Conservation (phyloP, 2,797 vertebrate species). For the Menidia menidia region DNA sequence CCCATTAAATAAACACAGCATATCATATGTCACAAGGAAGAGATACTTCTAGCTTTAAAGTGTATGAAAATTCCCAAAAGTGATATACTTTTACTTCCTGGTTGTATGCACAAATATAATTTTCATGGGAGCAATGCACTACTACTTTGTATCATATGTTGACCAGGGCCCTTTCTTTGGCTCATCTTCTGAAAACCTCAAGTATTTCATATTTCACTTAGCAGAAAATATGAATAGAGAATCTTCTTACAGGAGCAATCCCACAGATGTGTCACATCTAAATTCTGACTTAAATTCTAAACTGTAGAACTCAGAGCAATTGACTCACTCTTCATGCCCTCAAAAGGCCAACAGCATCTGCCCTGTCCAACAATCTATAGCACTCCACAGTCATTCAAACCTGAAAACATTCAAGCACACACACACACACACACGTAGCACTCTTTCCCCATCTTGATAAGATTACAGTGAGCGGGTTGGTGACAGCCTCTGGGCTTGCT, state of each 20-base stretch:
- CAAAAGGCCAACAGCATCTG: slow-evolving; percentile 15
- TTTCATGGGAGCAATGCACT: not conserved
- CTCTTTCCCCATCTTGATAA: slow-evolving; percentile 79
- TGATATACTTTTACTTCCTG: slow-evolving; percentile 24
- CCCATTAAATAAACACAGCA: slow-evolving; percentile 68
- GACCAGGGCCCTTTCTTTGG: not conserved
- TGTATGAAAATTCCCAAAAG: slow-evolving; percentile 44
- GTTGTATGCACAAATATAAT: slow-evolving; percentile 13
- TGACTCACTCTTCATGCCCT: slow-evolving; percentile 18
- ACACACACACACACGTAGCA: slow-evolving; percentile 33
- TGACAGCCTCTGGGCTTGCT: slow-evolving; percentile 83
- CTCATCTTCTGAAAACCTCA: slow-evolving; percentile 20
- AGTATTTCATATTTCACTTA: slow-evolving; percentile 12
- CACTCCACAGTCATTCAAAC: slow-evolving; percentile 34
- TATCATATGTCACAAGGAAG: slow-evolving; percentile 46
- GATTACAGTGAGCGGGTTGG: slow-evolving; percentile 82
- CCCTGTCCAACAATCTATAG: slow-evolving; percentile 1
- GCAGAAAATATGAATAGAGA: slow-evolving; percentile 13
- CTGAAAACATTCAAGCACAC: slow-evolving; percentile 8
- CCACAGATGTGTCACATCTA: slow-evolving; percentile 10
- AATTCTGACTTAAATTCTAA: slow-evolving; percentile 9
- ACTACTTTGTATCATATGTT: not conserved
- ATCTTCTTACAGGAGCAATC: slow-evolving; percentile 8
- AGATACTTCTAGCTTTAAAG: slow-evolving; percentile 60
- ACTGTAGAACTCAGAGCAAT: slow-evolving; percentile 12